Evolutionary conservation across 1,140 invertebrate species (phyloP), one percentile per base, ranked within the genome.

Genomic region (Platyscapa corneri): DNA sequence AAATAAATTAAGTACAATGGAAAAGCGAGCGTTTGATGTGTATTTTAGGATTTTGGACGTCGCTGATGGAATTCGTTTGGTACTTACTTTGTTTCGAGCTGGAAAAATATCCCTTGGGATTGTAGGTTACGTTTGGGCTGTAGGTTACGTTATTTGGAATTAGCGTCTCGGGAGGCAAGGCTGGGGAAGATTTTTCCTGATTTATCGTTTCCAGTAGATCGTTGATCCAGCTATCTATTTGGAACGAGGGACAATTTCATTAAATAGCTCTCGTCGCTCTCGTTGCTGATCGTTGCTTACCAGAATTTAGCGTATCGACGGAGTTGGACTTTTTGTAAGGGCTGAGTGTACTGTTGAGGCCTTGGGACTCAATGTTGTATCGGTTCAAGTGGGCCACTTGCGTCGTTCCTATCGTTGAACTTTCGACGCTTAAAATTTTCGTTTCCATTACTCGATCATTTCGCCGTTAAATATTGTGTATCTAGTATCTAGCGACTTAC

Each of bases 191-290:
- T 7, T 42, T 20, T 39, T 74, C 70, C n/a, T 42, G 14, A 39
- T 74, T 74, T 42, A 74, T 74, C n/a, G 70, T 74, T 20, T 42
- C 37, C n/a, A 74, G n/a, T 74, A 74, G 42, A 42, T 74, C 70
- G n/a, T 39, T 74, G n/a, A 74, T 74, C 70, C 70, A 74, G 23
- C 70, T 74, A 42, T 74, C 70, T 74, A n/a, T 42, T 74, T 42
- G 2, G 42, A 42, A 37, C 0, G 6, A n/a, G 3, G 27, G 5
- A 74, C 12, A 74, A n/a, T 74, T 0, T 42, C n/a, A 74, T n/a
- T 7, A 42, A 27, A 74, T 14, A 74, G 27, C n/a, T n/a, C 7
- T n/a, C 3, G 1, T 46, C 42, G 12, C 5, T 7, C 12, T 46
- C 0, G 0, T 5, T 42, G 0, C 8, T 42, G 20, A 37, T 74